Evolutionary conservation across 2,113 vertebrate species (phyloP), one percentile per base, ranked within the genome.

Genomic region (Eulemur rufifrons): DNA sequence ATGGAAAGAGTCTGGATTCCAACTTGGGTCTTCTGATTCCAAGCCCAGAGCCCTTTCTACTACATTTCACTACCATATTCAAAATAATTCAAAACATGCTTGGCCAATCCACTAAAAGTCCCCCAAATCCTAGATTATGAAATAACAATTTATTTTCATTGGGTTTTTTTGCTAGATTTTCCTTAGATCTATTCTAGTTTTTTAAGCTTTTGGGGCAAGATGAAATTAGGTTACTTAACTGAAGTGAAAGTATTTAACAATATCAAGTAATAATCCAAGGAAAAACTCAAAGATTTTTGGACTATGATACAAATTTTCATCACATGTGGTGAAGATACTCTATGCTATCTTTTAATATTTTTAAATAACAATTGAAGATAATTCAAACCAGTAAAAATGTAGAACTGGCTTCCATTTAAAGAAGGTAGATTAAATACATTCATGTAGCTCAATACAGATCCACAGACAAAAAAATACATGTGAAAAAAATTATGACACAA

Each of bases 101-200:
- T 34, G 64, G 42, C 39, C 14, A 39, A 4, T 66, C 20, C 1
- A 54, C 14, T n/a, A 61, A 82, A 81, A 89, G 56, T 32, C 7
- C 6, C 27, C 21, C 8, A 77, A 85, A 56, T 29, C n/a, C 23
- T 68, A 76, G 6, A 89, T 59, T 68, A 61, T 2, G 21, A 93
- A 95, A 78, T 17, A 89, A 32, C 13, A 89, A 29, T 66, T 74
- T 64, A 85, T 95, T 93, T 93, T 84, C 32, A 59, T 54, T 92
- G 25, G 25, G 25, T 54, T 78, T 56, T 47, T 63, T n/a, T 64
- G 59, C 27, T 63, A 83, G 39, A 78, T 74, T 86, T 89, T 71
- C 37, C 86, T 47, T 47, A 94, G 83, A 74, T 90, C 4, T 69
- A 14, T 69, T 84, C 37, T 76, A 74, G 27, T 37, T 81, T 78